phyloP scores from a whole-genome alignment of 1,140 invertebrate genomes.

The Drosophila biarmipes region DNA sequence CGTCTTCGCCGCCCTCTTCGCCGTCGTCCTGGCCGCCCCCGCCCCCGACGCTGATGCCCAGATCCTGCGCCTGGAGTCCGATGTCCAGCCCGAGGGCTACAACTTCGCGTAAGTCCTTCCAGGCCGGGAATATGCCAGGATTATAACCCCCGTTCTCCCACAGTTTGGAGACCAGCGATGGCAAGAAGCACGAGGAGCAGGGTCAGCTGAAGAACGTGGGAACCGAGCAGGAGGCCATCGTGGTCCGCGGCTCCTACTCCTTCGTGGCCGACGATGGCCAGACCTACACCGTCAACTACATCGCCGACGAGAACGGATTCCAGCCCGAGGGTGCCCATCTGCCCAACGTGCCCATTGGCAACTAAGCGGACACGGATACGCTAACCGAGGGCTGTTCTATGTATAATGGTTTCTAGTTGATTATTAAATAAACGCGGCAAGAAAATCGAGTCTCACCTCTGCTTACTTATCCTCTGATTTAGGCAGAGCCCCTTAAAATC shows the following conservation, averaged over 20 bases:
- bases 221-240: slow-evolving; percentile 83
- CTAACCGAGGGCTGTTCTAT: slow-evolving; percentile 74
- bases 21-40: slow-evolving; percentile 70
- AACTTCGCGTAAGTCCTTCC: slow-evolving; percentile 84
- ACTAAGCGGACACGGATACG: slow-evolving; percentile 40
- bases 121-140: background rate
- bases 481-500: too few relatives aligned
- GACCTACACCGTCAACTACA: slow-evolving; percentile 88
- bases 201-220: slow-evolving; percentile 71
- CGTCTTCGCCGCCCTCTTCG: slow-evolving; percentile 67
- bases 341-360: slow-evolving; percentile 84
- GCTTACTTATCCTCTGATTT: background rate
- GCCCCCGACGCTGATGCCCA: slow-evolving; percentile 64
- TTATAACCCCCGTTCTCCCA: background rate
- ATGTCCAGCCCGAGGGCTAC: slow-evolving; percentile 85
- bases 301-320: slow-evolving; percentile 92
- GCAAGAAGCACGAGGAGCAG: slow-evolving; percentile 65
- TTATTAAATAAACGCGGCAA: slow-evolving; percentile 70
- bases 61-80: slow-evolving; percentile 81
- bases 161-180: slow-evolving; percentile 79
- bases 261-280: slow-evolving; percentile 88
- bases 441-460: slow-evolving; percentile 36
- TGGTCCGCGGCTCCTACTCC: slow-evolving; percentile 87
- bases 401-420: slow-evolving; percentile 61
- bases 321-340: slow-evolving; percentile 89